Evolutionary conservation across 2,113 vertebrate genomes (phyloP).

Genomic region (Brienomyrus brachyistius): DNA sequence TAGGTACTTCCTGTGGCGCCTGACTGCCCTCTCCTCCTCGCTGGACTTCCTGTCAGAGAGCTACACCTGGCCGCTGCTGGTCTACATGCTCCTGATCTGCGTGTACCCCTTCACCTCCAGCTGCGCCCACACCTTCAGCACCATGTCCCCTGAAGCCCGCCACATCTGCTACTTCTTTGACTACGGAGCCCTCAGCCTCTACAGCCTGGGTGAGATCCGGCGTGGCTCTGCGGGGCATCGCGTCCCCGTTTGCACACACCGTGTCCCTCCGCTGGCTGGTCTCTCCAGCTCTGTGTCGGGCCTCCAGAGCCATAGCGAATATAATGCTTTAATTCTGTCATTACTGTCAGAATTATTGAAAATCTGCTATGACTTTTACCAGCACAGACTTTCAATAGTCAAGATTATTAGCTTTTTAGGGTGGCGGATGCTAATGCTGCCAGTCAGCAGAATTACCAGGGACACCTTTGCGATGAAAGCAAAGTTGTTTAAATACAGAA

Average conservation of each 20-base stretch:
- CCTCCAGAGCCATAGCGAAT: not conserved
- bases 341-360: not conserved
- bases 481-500: not conserved
- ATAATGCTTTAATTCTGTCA: not conserved
- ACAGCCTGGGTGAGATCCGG: conserved; percentile 59
- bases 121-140: conserved; percentile 82
- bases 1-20: conserved; percentile 79
- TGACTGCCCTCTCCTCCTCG: conserved; percentile 59
- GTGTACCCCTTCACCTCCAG: conserved; percentile 77
- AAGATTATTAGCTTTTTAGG: not conserved
- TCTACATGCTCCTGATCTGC: conserved; percentile 75
- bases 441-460: not conserved
- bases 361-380: not conserved
- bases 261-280: not conserved
- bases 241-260: no score
- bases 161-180: conserved; percentile 85
- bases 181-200: conserved; percentile 78
- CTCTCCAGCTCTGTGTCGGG: not conserved
- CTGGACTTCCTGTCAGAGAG: conserved; percentile 63
- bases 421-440: not conserved
- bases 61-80: conserved; percentile 73
- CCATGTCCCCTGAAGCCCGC: conserved; percentile 64
- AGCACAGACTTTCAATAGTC: not conserved
- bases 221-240: accelerated
- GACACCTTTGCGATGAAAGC: not conserved